phyloP scores from a whole-genome alignment of 2,888 invertebrate species.

The Conus canariensis region DNA sequence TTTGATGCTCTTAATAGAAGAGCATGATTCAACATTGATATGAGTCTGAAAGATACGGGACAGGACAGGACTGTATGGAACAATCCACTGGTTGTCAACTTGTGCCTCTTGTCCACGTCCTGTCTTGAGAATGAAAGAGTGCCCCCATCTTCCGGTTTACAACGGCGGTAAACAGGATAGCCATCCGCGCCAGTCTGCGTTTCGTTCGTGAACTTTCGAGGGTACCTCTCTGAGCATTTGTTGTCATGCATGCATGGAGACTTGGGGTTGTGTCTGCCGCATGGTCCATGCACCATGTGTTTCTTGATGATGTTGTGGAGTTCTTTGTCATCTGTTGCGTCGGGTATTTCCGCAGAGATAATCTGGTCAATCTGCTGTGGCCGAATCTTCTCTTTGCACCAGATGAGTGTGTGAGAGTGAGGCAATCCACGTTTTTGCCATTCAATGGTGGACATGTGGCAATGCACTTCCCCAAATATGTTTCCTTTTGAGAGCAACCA shows the following conservation, averaged over 20 bases:
- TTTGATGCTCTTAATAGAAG: conserved; percentile 78
- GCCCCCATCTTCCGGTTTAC: conserved; percentile 31
- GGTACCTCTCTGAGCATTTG: conserved; percentile 77
- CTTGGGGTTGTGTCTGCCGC: conserved; percentile 48
- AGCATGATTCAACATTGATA: conserved; percentile 76
- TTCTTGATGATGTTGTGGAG: conserved; percentile 53
- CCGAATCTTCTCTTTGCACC: conserved; percentile 57
- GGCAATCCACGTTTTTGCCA: conserved; percentile 75
- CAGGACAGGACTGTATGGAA: conserved; percentile 56
- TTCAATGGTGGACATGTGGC: conserved; percentile 67
- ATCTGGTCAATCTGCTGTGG: conserved; percentile 41
- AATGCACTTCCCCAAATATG: conserved; percentile 47
- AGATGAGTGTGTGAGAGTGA: no score
- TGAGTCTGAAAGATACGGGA: conserved; percentile 71
- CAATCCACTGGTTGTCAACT: conserved; percentile 52
- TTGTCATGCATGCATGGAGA: conserved; percentile 74
- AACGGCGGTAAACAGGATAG: conserved; percentile 74
- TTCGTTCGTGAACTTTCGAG: conserved; percentile 52
- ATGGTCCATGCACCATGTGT: conserved; percentile 64
- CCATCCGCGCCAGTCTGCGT: conserved; percentile 71
- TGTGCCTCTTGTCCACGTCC: conserved; percentile 11
- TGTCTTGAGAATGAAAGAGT: conserved; percentile 34
- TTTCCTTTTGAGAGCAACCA: no score
- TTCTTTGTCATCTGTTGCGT: conserved; percentile 49
- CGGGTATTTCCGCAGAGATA: conserved; percentile 60